A percentile compares a stretch with the other conserved stretches of the same genome.
These are phyloP conservation scores for Chionodraco myersi DNA, from an alignment of 2,113 vertebrate species.

Conservation along the genomic window DNA sequence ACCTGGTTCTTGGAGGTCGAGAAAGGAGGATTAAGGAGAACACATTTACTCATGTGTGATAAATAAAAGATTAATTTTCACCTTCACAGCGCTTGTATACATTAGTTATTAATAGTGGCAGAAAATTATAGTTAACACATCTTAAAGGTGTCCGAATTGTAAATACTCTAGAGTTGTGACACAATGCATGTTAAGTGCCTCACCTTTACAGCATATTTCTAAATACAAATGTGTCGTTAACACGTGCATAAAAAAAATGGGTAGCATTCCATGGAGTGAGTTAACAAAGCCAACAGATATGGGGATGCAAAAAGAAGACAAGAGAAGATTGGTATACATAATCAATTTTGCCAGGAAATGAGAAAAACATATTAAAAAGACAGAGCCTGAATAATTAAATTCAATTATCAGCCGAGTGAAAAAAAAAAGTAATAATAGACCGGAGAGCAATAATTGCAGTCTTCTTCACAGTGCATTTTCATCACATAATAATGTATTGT, in stretches of 20 bases:
- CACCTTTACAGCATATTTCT: too few species aligned
- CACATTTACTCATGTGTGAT: slow-evolving; percentile 13
- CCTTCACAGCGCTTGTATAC: not conserved
- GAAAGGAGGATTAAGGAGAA: slow-evolving; percentile 21
- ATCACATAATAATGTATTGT: slow-evolving; percentile 66
- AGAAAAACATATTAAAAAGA: slow-evolving; percentile 78
- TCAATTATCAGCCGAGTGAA: slow-evolving; percentile 74
- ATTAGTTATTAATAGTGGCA: not conserved
- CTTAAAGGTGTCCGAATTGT: not conserved
- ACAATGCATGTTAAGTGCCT: not conserved
- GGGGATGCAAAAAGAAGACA: slow-evolving; percentile 46
- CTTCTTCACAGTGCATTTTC: slow-evolving; percentile 69
- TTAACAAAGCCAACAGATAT: slow-evolving; percentile 41
- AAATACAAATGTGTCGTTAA: not conserved
- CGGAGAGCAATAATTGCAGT: slow-evolving; percentile 73
- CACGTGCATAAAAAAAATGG: not conserved
- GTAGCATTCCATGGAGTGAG: not conserved
- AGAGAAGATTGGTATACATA: slow-evolving; percentile 61
- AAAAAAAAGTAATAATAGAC: slow-evolving; percentile 73
- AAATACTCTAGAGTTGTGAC: not conserved
- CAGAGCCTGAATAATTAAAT: slow-evolving; percentile 82
- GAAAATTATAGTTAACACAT: slow-evolving; percentile 1
- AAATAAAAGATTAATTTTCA: slow-evolving; percentile 9
- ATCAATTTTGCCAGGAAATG: slow-evolving; percentile 77
- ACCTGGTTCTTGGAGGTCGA: slow-evolving; percentile 67